A percentile compares a stretch with the other conserved stretches of the same genome.
These are phyloP conservation scores for Neodiprion lecontei DNA, from an alignment of 1,140 invertebrate species.

Conservation along the genomic window DNA sequence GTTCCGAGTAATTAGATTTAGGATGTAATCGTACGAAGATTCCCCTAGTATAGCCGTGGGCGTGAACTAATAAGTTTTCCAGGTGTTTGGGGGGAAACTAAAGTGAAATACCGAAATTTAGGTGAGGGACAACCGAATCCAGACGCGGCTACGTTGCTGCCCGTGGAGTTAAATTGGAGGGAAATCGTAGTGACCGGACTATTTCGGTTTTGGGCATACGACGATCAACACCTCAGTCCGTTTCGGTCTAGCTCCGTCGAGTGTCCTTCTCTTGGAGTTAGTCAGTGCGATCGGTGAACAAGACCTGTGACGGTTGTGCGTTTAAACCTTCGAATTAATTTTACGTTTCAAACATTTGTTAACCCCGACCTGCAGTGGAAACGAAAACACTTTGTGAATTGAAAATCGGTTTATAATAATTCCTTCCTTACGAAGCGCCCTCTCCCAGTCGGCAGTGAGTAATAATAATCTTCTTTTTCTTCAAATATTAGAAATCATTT, in stretches of 20 bases:
- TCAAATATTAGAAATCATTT: no score
- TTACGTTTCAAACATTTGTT: neutral
- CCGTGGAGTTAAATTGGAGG: conserved; percentile 42
- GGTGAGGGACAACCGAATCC: neutral
- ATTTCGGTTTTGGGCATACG: conserved; percentile 40
- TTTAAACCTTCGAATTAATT: neutral
- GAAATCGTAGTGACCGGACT: conserved; percentile 37
- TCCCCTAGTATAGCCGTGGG: neutral
- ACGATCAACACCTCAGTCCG: conserved; percentile 29
- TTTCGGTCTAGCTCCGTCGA: no score
- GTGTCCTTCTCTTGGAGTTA: neutral
- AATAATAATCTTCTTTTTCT: neutral
- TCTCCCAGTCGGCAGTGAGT: neutral
- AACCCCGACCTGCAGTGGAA: neutral
- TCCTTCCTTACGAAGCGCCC: neutral
- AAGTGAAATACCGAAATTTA: conserved; percentile 5
- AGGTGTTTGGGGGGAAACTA: neutral
- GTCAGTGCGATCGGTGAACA: conserved; percentile 8
- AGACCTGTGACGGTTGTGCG: conserved; percentile 18
- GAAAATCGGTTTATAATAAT: neutral
- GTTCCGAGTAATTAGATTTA: neutral
- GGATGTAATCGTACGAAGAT: neutral
- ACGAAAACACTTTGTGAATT: neutral
- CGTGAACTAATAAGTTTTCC: neutral
- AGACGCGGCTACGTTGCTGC: conserved; percentile 21